A percentile compares a stretch with the other conserved stretches of the same genome.
phyloP scores from a whole-genome alignment of 2,113 vertebrate genomes.

The Nothocercus julius region DNA sequence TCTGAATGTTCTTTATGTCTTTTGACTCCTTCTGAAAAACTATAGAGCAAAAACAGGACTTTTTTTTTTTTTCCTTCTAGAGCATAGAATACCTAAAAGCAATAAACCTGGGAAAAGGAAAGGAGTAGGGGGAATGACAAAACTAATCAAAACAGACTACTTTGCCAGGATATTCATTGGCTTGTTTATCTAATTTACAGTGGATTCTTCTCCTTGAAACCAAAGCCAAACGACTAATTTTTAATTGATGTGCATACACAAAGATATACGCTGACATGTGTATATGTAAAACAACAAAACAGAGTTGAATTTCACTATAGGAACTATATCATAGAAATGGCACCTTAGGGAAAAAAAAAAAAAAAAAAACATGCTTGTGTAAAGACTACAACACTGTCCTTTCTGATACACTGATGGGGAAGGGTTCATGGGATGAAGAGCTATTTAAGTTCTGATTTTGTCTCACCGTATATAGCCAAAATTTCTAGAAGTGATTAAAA shows the following conservation, averaged over 20 bases:
- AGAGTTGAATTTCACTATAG: background rate
- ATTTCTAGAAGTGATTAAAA: background rate
- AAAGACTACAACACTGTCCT: background rate
- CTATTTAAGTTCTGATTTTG: background rate
- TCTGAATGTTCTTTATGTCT: background rate
- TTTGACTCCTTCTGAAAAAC: background rate
- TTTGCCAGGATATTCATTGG: background rate
- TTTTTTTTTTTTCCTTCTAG: background rate
- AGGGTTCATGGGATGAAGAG: background rate
- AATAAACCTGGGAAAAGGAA: rapidly evolving
- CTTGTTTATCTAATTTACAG: background rate
- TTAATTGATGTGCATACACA: background rate
- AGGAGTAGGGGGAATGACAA: background rate
- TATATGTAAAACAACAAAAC: background rate
- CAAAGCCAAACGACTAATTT: background rate
- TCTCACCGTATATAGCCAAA: background rate
- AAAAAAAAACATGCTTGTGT: background rate
- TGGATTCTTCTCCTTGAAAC: background rate
- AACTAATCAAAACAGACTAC: background rate
- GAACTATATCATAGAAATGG: background rate
- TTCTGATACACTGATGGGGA: background rate
- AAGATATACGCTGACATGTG: background rate
- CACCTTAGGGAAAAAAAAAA: background rate
- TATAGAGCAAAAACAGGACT: background rate
- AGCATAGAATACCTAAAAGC: background rate